Base-by-base conservation (phyloP, 2,113 vertebrate genomes). In the Megaleporinus macrocephalus region DNA sequence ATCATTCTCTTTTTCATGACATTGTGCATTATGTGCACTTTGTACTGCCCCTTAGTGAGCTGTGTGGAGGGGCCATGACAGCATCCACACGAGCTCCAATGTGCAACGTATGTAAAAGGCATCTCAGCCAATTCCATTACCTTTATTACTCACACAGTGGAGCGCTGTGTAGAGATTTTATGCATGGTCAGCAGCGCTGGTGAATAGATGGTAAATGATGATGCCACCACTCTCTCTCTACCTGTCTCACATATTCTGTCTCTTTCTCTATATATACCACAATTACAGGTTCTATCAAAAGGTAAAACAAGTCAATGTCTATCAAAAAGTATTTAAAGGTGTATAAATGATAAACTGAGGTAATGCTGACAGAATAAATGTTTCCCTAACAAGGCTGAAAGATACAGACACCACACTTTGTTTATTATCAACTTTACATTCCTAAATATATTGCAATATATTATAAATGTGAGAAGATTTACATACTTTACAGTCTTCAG, bases 141-240 rank as follows among this genome's bases (percentile, higher is more conserved):
- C 24, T 66, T 78, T 47, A 77, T 77, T 77, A 75, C 73, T 33
- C 15, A 30, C 73, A 75, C 49, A 75, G 18, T 24, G 41, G 22
- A 36, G 30, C 22, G 36, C 20, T 70, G 66, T 44, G 30, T 36
- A 22, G 49, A 55, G 26, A 20, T 4, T 9, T 2, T 27, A 5
- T 74, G 72, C 27, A 33, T 12, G 3, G 27, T 30, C 65, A 41
- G 65, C 65, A 22, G n/a, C 18, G 33, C 0, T 20, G 65, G 30
- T 41, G 26, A 29, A 55, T n/a, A 47, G 3, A 36, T 18, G 4
- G 20, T 41, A 61, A 61, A 61, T 68, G 4, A 36, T 41, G 15
- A 33, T 30, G 33, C 36, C 18, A 33, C 65, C 30, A 29, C 65
- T 36, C 65, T 22, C 16, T 22, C 41, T 44, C 9, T 11, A 44